Base-by-base conservation (phyloP, 2,888 invertebrate species). In the Azorinus chamasolen region DNA sequence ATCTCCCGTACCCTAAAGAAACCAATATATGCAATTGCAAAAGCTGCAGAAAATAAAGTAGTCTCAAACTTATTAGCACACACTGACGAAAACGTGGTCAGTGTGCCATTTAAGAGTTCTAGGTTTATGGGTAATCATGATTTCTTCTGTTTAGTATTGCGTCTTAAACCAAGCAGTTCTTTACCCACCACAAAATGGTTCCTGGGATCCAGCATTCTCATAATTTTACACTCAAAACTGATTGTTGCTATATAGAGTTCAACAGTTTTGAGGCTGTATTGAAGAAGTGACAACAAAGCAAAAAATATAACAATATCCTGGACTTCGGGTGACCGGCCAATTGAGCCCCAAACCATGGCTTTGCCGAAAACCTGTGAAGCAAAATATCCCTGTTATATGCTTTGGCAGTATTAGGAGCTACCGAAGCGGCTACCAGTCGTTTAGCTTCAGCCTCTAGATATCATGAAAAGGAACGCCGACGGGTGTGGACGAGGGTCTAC, bases 381-480 rank as follows among this genome's bases (percentile, higher is more conserved):
- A 18, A 18, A 5, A 5, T 37, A 54, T 14, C 18, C 59, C 59
- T 8, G 18, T 24, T 48, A n/a, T 61, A 61, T 4, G 59, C 18
- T 18, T n/a, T 8, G 12, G 25, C 37, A 4, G 59, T 61, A n/a
- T 61, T 61, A 14, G 8, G 2, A 10, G 59, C 14, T n/a, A 61
- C 3, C 6, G 59, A 61, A 12, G 20, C 32, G 4, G 46, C 20
- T 48, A 61, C 16, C n/a, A 32, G 22, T 18, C 27, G 24, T 12
- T 8, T 14, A 16, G 41, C 45, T n/a, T 58, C 43, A 45, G 20
- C 14, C 14, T 48, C 18, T 48, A 20, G 6, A 61, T 2, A 61
- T 61, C 32, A 48, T 5, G 12, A 18, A 46, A 22, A 32, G 59
- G 48, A 61, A 61, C 32, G 25, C 10, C 2, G 2, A 14, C 5